phyloP scores from a whole-genome alignment of 2,797 vertebrate species.

The Protosalanx chinensis region DNA sequence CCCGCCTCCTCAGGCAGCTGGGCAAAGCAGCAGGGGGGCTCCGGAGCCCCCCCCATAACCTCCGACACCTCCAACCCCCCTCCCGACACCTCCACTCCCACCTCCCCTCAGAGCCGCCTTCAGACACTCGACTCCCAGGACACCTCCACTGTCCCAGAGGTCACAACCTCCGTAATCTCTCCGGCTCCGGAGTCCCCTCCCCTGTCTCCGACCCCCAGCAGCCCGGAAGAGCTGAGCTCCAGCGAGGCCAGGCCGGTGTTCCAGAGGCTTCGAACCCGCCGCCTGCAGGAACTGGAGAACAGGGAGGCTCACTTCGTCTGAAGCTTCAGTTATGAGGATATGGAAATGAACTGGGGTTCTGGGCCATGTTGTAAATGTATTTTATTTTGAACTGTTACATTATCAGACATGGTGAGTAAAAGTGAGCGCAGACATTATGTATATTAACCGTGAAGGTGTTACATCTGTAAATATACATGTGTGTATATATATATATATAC shows the following conservation, averaged over 20 bases:
- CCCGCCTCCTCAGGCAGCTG: constrained; percentile 67
- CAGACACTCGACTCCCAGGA: constrained; percentile 65
- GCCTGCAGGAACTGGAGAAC: constrained; percentile 85
- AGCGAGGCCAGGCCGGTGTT: constrained; percentile 76
- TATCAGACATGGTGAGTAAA: constrained; percentile 31
- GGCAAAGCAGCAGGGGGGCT: constrained; percentile 65
- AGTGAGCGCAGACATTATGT: constrained; percentile 56
- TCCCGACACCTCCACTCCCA: background rate
- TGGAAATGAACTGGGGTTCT: constrained; percentile 49
- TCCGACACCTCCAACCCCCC: constrained; percentile 31
- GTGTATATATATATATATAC: constrained; percentile 56
- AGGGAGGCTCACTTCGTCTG: constrained; percentile 94
- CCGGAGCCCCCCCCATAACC: constrained; percentile 32
- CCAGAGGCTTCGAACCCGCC: constrained; percentile 85
- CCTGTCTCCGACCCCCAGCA: constrained; percentile 67
- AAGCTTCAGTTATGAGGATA: constrained; percentile 48
- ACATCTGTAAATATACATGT: constrained; percentile 14
- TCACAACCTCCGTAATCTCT: constrained; percentile 34
- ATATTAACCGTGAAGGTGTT: constrained; percentile 68
- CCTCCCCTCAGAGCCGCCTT: constrained; percentile 44
- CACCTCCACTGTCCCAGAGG: constrained; percentile 53
- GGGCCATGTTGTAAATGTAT: constrained; percentile 70
- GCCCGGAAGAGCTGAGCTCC: constrained; percentile 70
- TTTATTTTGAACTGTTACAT: constrained; percentile 7
- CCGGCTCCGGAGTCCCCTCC: constrained; percentile 52